Conservation (phyloP, 2,888 invertebrate species). For the Theodoxus fluviatilis region DNA sequence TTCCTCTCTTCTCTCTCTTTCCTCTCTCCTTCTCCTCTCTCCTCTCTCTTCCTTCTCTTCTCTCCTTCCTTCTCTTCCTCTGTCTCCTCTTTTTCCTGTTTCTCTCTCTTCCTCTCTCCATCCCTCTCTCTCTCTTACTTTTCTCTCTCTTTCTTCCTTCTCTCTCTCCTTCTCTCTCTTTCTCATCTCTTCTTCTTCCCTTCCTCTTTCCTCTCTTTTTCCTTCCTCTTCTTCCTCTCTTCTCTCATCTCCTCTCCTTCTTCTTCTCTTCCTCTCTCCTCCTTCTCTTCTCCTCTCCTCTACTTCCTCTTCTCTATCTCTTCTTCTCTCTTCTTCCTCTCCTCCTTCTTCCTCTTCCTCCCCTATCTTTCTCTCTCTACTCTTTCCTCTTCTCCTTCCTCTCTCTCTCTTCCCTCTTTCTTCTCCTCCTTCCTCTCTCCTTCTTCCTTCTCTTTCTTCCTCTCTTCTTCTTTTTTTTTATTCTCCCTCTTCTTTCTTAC, state of each 20-base stretch:
- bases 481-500: not conserved
- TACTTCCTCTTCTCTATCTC: conserved; percentile 13
- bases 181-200: not conserved
- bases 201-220: not conserved
- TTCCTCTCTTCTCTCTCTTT: not conserved
- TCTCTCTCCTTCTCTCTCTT: not conserved
- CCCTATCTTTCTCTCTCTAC: not conserved
- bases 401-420: not conserved
- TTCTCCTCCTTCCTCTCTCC: not conserved
- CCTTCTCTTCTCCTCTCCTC: not conserved
- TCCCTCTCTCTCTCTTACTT: not conserved
- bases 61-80: not conserved
- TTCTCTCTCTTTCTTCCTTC: not conserved
- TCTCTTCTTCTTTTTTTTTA: not conserved
- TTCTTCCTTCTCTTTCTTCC: not conserved
- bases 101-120: not conserved
- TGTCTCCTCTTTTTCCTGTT: not conserved
- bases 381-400: not conserved
- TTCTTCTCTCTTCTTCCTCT: not conserved
- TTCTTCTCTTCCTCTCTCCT: not conserved
- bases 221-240: not conserved
- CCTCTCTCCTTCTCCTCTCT: too few relatives aligned
- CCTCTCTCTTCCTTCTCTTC: not conserved
- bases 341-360: not conserved
- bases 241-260: not conserved